These are phyloP conservation scores for Triplophysa rosa DNA, from an alignment of 2,113 vertebrate species.

Conservation along the genomic window DNA sequence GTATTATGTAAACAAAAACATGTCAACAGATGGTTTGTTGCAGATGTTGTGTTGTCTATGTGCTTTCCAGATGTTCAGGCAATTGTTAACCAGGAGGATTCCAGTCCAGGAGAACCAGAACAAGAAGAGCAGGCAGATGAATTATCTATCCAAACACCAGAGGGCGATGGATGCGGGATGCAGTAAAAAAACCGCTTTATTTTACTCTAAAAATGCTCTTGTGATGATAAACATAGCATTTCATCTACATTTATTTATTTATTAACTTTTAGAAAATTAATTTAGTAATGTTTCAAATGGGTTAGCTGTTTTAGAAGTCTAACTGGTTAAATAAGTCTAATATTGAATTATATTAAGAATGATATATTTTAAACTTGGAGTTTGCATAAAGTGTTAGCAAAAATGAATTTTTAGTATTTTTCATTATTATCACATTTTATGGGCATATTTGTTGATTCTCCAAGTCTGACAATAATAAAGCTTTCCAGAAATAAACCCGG, in stretches of 20 bases:
- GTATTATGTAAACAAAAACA: too few relatives aligned
- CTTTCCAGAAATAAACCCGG: too few relatives aligned
- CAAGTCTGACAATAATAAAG: too few relatives aligned
- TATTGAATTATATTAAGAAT: too few relatives aligned
- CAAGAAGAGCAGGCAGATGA: neutral
- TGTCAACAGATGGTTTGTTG: neutral
- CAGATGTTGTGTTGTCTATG: neutral
- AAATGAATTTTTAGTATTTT: too few relatives aligned
- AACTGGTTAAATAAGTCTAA: too few relatives aligned
- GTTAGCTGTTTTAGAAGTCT: neutral
- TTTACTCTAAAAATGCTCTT: neutral
- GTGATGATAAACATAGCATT: neutral
- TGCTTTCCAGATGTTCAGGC: constrained; percentile 13
- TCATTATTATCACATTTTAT: too few relatives aligned
- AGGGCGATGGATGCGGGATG: neutral
- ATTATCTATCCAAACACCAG: constrained; percentile 17
- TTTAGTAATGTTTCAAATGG: neutral
- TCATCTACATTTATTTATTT: neutral
- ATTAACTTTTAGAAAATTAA: neutral
- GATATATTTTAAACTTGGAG: too few relatives aligned
- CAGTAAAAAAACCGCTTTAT: neutral
- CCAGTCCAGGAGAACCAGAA: neutral
- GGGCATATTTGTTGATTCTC: too few relatives aligned
- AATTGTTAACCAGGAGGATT: neutral
- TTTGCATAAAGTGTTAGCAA: too few relatives aligned